Base-by-base conservation (phyloP, 2,888 invertebrate species). In the Clepsis dumicolana region DNA sequence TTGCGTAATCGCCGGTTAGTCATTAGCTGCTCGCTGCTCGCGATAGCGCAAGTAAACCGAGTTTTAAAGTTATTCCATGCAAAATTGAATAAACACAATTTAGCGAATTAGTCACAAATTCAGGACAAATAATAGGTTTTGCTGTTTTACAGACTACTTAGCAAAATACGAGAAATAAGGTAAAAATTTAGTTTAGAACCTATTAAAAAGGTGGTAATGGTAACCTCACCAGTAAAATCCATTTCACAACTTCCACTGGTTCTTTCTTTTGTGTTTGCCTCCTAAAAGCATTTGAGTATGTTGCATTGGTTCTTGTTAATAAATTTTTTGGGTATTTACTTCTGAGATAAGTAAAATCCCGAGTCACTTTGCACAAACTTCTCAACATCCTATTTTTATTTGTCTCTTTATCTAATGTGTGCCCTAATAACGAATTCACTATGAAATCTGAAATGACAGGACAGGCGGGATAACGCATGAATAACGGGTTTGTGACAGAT, bases 171-270 rank as follows among this genome's bases (percentile, higher is more conserved):
- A 10, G 27, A 27, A 27, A 25, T 7, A 25, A 27, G n/a, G 25
- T 16, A 27, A 53, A 14, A 32, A 21, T 48, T 21, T 10, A 21
- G 1, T 48, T 21, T 12, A 12, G 2, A 48, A 48, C 10, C 10
- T 21, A 21, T 35, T 5, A 21, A 48, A 4, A 10, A 59, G 8
- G 38, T 29, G 32, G 53, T 69, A 75, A 72, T 29, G 32, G 53
- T 69, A 75, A 72, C 62, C 81, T 77, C 75, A 92, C 92, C 88
- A 92, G 71, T 70, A 93, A 77, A 24, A 93, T 78, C 91, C 91
- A 93, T 80, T 93, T 92, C 72, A 86, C 81, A 52, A 88, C 74
- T 80, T 91, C 90, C 2, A 84, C 81, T 7, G 90, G 86, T 69
- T 91, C 89, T 64, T 87, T 86, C 27, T 84, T 84, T 54, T 82